Evolutionary conservation across 1,140 invertebrate species (phyloP).

Genomic region (Pogonomyrmex californicus): DNA sequence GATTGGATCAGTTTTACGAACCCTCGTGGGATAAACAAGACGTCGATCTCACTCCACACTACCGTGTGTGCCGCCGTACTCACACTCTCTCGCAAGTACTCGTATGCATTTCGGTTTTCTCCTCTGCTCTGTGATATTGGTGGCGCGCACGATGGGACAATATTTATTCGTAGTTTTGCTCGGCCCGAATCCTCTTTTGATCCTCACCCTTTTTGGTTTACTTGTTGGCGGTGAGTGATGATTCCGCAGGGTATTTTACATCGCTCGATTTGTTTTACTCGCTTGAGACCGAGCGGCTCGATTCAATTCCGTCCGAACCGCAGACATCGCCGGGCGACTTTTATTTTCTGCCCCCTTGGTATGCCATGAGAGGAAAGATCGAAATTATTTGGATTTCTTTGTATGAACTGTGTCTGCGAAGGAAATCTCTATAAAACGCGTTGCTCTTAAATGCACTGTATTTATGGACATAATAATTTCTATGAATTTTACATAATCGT

Average conservation of each 20-base stretch:
- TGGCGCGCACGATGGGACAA: conserved; percentile 42
- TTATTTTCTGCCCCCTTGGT: conserved; percentile 37
- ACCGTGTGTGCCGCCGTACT: neutral
- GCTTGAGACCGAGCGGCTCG: conserved; percentile 57
- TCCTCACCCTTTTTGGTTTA: conserved; percentile 63
- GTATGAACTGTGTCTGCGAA: neutral
- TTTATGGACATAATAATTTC: neutral
- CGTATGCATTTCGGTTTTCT: conserved; percentile 24
- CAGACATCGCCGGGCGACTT: conserved; percentile 41
- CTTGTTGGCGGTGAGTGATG: conserved; percentile 60
- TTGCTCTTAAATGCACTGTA: neutral
- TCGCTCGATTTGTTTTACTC: conserved; percentile 62
- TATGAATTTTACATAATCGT: neutral
- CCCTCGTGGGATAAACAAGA: conserved; percentile 84
- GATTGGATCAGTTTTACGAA: conserved; percentile 88
- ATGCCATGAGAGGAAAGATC: neutral
- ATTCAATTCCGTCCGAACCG: conserved; percentile 61
- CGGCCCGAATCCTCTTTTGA: conserved; percentile 47
- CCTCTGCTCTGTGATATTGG: conserved; percentile 15
- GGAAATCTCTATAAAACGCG: neutral
- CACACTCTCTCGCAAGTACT: neutral
- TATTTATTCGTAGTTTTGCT: conserved; percentile 63
- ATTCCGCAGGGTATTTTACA: conserved; percentile 62
- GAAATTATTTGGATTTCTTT: conserved; percentile 53
- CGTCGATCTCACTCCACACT: conserved; percentile 33